Base-by-base conservation (phyloP, 2,888 invertebrate species). In the Lycophotia porphyrea region DNA sequence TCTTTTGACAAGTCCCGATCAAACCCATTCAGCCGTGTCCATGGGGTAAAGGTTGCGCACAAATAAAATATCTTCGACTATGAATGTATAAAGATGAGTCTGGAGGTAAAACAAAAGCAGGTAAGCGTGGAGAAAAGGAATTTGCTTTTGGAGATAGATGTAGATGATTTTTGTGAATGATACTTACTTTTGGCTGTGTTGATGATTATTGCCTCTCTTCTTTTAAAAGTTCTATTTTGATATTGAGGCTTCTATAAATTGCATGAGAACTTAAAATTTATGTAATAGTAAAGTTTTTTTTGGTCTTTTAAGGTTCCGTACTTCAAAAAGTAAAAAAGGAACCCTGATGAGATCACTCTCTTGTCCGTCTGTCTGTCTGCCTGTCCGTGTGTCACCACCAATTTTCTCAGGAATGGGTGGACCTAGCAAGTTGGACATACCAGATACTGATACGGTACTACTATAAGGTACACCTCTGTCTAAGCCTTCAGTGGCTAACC, bases 1-100 rank as follows among this genome's bases (percentile, higher is more conserved):
- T 83, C 87, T 87, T 84, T 85, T 84, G 87, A 85, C 85, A 87
- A 85, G 80, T 84, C 85, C 76, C 76, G 74, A 76, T 73, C 66
- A 74, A 81, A 85, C n/a, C 75, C 72, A 82, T 78, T 81, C 80
- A 87, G 11, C 77, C 85, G 71, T 80, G 49, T 71, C 31, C 39
- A 73, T 52, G 70, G 75, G 81, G 80, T 61, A 84, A 84, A 78
- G 87, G 87, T 81, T 72, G 72, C 47, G 81, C 76, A 88, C 85
- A 87, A 87, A 87, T 86, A 86, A 84, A 82, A 84, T 78, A 61
- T 81, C 73, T 63, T 58, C 72, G 21, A 66, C 69, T 71, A 78
- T 83, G 77, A 86, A 84, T 85, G 78, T 71, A 31, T 81, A 66
- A 85, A 77, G 73, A 85, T 76, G 72, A 61, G n/a, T 71, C 24